These are phyloP conservation scores for Pteronura brasiliensis DNA, from an alignment of 2,113 vertebrate species.

Conservation along the genomic window DNA sequence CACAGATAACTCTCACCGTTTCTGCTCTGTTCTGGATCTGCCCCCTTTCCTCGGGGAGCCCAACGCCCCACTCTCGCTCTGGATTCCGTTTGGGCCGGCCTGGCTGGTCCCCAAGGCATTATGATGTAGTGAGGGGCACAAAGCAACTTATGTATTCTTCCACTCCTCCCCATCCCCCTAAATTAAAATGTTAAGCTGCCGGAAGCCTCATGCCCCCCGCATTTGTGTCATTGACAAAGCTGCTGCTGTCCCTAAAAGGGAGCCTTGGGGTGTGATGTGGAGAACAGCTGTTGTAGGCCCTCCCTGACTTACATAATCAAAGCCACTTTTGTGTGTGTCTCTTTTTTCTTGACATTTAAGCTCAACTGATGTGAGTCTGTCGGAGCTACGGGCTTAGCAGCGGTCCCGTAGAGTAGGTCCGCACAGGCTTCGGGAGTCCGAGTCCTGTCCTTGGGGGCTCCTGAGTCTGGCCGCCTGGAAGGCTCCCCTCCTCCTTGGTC, in stretches of 20 bases:
- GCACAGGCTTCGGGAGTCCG: background rate
- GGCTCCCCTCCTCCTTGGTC: background rate
- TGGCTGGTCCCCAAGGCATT: constrained; percentile 50
- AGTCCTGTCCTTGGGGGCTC: background rate
- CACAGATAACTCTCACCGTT: constrained; percentile 80
- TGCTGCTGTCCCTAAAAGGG: constrained; percentile 40
- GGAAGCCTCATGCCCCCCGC: constrained; percentile 52
- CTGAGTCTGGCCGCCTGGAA: background rate
- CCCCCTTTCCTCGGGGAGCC: constrained; percentile 67
- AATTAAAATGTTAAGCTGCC: constrained; percentile 63
- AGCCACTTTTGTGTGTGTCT: constrained; percentile 70
- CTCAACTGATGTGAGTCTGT: background rate
- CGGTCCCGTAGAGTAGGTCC: background rate
- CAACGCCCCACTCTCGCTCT: constrained; percentile 64
- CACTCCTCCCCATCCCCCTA: constrained; percentile 36
- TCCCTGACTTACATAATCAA: constrained; percentile 46
- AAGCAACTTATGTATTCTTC: constrained; percentile 77
- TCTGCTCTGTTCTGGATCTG: constrained; percentile 75
- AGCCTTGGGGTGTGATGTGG: background rate
- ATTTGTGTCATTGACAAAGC: constrained; percentile 60
- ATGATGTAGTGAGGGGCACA: constrained; percentile 25
- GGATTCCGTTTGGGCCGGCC: constrained; percentile 69
- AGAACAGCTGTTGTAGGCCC: background rate
- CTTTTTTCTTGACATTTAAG: constrained; percentile 66
- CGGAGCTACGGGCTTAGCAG: background rate